phyloP scores from a whole-genome alignment of 2,113 vertebrate species.

The Pteropus alecto region DNA sequence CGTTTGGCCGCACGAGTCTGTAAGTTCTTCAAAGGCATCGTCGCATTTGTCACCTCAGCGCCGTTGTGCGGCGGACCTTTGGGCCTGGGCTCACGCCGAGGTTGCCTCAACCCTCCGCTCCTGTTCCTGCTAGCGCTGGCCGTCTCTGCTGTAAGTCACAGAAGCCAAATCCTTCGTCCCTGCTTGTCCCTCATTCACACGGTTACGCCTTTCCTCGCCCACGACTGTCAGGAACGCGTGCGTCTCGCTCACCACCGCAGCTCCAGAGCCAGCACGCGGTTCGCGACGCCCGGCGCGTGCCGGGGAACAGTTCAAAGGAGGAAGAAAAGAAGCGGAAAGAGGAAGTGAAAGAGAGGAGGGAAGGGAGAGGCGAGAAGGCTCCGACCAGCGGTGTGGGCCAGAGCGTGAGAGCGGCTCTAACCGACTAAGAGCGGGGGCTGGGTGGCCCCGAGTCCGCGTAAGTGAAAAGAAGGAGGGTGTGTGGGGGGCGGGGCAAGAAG shows the following conservation, averaged over 20 bases:
- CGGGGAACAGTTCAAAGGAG: not conserved
- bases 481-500: too few relatives aligned
- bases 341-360: not conserved
- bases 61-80: not conserved
- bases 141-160: too few relatives aligned
- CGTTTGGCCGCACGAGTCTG: not conserved
- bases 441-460: not conserved
- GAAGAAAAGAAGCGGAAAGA: not conserved
- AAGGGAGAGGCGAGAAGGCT: not conserved
- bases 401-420: not conserved
- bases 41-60: too few relatives aligned
- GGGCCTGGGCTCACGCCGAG: too few relatives aligned
- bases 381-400: not conserved
- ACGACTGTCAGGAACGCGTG: accelerated
- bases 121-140: too few relatives aligned
- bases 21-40: not conserved
- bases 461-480: not conserved
- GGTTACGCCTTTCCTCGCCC: accelerated
- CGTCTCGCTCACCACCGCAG: not conserved
- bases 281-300: not conserved
- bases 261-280: accelerated
- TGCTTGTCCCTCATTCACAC: too few relatives aligned
- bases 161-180: too few relatives aligned
- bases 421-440: not conserved
- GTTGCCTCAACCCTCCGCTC: too few relatives aligned